Base-by-base conservation (phyloP, 2,113 vertebrate species). In the Ciconia boyciana region DNA sequence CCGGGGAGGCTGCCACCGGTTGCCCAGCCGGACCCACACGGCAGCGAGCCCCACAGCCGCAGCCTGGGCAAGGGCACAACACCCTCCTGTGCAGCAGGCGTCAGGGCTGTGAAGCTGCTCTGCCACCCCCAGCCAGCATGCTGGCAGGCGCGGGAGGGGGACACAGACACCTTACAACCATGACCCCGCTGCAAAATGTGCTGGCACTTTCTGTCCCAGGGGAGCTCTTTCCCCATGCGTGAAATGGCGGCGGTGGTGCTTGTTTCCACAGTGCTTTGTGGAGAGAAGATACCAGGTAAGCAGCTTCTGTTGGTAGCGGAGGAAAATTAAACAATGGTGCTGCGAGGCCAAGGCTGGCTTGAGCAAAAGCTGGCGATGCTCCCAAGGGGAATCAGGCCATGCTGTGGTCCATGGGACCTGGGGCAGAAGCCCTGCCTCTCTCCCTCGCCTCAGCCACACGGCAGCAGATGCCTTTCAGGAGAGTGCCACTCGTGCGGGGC, bases 11-110 rank as follows among this genome's bases (percentile, higher is more conserved):
- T 66, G 29, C 29, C 46, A 29, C 7, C 7, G 25, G 68, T 46
- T 4, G 7, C 25, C 25, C n/a, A 21, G 48, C 25, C 1, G 4
- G 48, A 12, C 68, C n/a, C 1, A 1, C 5, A 3, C 4, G 9
- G 68, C 68, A 70, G 68, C 1, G 3, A 70, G 44, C 15, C 32
- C 51, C 51, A 52, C 25, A 14, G 51, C 68, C 9, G 7, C 34
- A 48, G 69, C 48, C 48, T 16, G 43, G 64, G 64, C 14, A 7
- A 66, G 58, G 49, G 49, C 69, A 39, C 26, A 29, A 28, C 49
- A 21, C 49, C 49, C 49, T 71, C n/a, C 49, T 13, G 11, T 31
- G 70, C 51, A 22, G 11, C 3, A 28, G 36, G 36, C 11, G 0
- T 16, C 69, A 41, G 69, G 69, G 49, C 51, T 54, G 36, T 20